phyloP scores from a whole-genome alignment of 2,113 vertebrate genomes.

The Xyrauchen texanus region DNA sequence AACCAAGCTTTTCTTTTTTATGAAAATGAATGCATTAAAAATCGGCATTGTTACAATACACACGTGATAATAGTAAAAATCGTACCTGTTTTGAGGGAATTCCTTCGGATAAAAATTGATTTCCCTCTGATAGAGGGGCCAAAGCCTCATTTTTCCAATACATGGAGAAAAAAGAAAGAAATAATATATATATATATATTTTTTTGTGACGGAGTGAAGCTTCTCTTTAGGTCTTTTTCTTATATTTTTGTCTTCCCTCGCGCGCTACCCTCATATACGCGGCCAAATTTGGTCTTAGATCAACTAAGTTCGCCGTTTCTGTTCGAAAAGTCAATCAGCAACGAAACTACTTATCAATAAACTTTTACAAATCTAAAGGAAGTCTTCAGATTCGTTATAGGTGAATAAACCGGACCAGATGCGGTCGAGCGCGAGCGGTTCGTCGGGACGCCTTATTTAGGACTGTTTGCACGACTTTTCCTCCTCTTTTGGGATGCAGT shows the following conservation, averaged over 20 bases:
- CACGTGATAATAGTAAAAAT: slow-evolving; percentile 23
- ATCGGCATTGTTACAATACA: too few relatives aligned
- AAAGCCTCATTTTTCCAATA: slow-evolving; percentile 94
- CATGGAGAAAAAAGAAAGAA: slow-evolving; percentile 56
- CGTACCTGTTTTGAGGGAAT: slow-evolving; percentile 86
- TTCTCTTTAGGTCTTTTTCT: background rate
- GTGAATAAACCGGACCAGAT: slow-evolving; percentile 16
- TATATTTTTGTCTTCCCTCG: too few relatives aligned
- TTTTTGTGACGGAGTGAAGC: background rate
- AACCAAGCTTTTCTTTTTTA: too few relatives aligned
- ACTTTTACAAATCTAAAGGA: background rate
- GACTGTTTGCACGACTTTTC: slow-evolving; percentile 59
- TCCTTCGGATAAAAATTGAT: slow-evolving; percentile 82
- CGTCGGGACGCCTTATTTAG: slow-evolving; percentile 60
- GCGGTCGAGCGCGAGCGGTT: slow-evolving; percentile 51
- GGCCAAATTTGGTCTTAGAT: background rate
- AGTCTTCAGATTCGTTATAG: background rate
- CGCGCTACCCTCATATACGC: background rate
- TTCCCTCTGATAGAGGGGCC: slow-evolving; percentile 85
- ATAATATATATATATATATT: too few relatives aligned
- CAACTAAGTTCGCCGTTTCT: background rate
- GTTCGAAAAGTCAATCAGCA: background rate
- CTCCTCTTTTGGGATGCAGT: slow-evolving; percentile 58
- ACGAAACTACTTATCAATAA: background rate
- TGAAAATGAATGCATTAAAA: too few relatives aligned